Evolutionary conservation across 2,797 vertebrate species (phyloP), one percentile per base, ranked within the genome.

Genomic region (Sylvilagus floridanus): DNA sequence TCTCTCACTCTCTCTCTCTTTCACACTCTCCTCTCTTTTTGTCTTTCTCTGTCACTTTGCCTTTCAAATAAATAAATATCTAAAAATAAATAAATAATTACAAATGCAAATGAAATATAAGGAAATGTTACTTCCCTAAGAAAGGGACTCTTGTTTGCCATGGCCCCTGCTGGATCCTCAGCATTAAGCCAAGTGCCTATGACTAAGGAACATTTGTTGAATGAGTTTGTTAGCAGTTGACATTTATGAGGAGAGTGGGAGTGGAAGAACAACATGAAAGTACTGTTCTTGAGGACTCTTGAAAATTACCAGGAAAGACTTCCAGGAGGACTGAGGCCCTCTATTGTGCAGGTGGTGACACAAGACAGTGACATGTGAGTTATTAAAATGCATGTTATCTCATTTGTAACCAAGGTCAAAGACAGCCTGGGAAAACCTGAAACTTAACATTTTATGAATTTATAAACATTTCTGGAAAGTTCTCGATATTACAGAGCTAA

Each of bases 401-500:
- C 37, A 78, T 76, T 72, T 78, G 50, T 30, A 69, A 72, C 77
- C 37, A 69, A 79, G 22, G 21, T 69, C 65, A 88, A 28, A 9
- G 69, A 86, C 68, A 17, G 16, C 35, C 14, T 72, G 3, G n/a
- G n/a, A 17, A 88, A 86, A 73, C n/a, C 32, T 93, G 21, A 76
- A 42, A 68, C 69, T 9, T 71, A 93, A 66, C 2, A 63, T 47
- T 88, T 87, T 88, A 81, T 47, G 75, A 81, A 7, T 7, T 76
- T 68, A 30, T 68, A 12, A 63, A 77, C 68, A 17, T 84, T 95
- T 92, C 72, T 78, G 57, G 19, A 78, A 26, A n/a, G 8, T 73
- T 72, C n/a, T 89, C 30, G 21, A 32, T 77, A 72, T 93, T 93
- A 72, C 22, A 47, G 35, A 69, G 21, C 50, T 94, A 88, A 73